phyloP scores from a whole-genome alignment of 1,140 invertebrate species.

The Drosophila lacertosa region DNA sequence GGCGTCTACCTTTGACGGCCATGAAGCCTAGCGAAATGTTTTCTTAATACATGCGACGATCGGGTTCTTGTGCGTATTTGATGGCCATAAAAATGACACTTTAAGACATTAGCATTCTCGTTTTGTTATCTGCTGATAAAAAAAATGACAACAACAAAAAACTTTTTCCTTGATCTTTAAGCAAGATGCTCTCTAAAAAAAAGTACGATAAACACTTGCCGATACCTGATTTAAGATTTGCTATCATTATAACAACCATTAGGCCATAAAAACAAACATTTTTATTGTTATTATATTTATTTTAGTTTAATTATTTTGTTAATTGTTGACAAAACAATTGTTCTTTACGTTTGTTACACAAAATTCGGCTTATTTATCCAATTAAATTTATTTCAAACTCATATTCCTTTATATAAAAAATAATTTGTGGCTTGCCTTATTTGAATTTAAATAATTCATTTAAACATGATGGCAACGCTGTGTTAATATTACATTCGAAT shows the following conservation, averaged over 20 bases:
- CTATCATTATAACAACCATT: not conserved
- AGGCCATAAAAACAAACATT: not conserved
- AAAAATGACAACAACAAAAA: not conserved
- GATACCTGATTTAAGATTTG: not conserved
- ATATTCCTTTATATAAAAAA: too few relatives aligned
- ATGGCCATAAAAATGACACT: not conserved
- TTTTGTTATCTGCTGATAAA: not conserved
- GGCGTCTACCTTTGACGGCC: not conserved
- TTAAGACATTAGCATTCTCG: not conserved
- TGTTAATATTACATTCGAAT: too few relatives aligned
- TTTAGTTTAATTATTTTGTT: not conserved
- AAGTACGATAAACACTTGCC: not conserved
- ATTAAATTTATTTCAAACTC: too few relatives aligned
- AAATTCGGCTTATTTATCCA: too few relatives aligned
- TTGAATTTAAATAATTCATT: too few relatives aligned
- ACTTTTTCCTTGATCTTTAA: not conserved
- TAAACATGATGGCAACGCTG: too few relatives aligned
- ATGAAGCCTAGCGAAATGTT: conserved; percentile 7
- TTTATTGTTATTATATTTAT: not conserved
- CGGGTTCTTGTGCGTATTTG: not conserved
- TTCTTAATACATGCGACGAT: not conserved
- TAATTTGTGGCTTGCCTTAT: too few relatives aligned
- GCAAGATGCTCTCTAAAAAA: not conserved
- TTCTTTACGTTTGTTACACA: too few relatives aligned
- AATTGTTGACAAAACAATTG: too few relatives aligned